Evolutionary conservation across 1,140 invertebrate genomes (phyloP), one percentile per base, ranked within the genome.

Genomic region (Meloidogyne exigua): DNA sequence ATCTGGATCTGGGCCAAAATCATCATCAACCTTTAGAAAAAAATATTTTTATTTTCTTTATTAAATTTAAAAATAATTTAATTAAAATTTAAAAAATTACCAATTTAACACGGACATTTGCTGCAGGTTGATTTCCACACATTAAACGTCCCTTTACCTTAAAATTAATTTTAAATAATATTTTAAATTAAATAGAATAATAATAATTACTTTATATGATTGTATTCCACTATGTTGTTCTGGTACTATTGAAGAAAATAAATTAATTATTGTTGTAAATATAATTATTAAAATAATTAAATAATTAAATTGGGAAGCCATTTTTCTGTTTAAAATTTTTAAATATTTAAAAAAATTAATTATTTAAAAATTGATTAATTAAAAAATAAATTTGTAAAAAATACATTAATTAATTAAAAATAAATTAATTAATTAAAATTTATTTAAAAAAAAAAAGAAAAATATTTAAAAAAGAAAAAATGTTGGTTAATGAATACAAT

Each of bases 101-200:
- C 86, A 36, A 87, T 71, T 87, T 87, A 2, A 87, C 87, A 49
- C 81, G 74, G 25, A 88, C 86, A 71, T 80, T 68, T 26, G 49
- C 70, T 13, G 87, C 85, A 18, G 85, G 85, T 32, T 78, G 63
- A n/a, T 65, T 68, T 25, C 87, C 85, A 76, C 85, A 87, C 23
- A 82, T 42, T 36, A 87, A 72, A 39, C 70, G 62, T 28, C 85
- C 85, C 44, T 64, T 76, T 15, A 87, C 84, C 83, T 86, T 26
- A 69, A 82, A 66, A 32, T 25, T 25, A 42, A n/a, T 28, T 23
- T 72, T 77, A 79, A 9, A 76, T 18, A 79, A 15, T 79, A 32
- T 78, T n/a, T 64, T n/a, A 32, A 64, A 18, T 32, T 57, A 36
- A 32, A 32, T 4, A 77, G n/a, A n/a, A n/a, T n/a, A n/a, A n/a